Base-by-base conservation (phyloP, 37 sponge, comb jelly and placozoan genomes). In the Sycon ciliatum region DNA sequence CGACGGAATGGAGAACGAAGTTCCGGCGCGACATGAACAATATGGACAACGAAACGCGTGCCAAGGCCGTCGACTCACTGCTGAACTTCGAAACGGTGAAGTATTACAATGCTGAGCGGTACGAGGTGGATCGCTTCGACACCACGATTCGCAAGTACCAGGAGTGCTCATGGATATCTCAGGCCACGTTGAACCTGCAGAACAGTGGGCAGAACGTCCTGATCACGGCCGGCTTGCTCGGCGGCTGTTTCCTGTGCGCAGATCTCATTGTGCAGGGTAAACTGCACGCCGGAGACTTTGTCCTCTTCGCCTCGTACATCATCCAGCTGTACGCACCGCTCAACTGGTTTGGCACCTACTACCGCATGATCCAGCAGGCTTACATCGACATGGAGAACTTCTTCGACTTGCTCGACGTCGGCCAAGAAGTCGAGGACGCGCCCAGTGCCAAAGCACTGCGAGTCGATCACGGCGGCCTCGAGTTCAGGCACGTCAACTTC, bases 381-480 rank as follows among this genome's bases (percentile, higher is more conserved):
- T 93, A 93, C 38, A 80, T 98, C 22, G 99, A 98, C 70, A 93
- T 98, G 99, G 99, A 98, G 82, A 98, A 98, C 75, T 89, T 98
- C 91, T 87, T 98, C 74, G 99, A 98, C 32, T 77, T 98, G 36
- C 66, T 98, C 27, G 88, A 86, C 4, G 84, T 79, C 1, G 75
- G 75, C 31, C 70, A 73, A 34, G 99, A 98, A 73, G 75, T 98
- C 7, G 38, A 49, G 54, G 31, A 49, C 40, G 3, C 11, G 18
- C 4, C 24, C 39, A 26, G 42, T 57, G 72, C 73, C 23, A n/a
- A 26, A 1, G 56, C 57, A 1, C 49, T 90, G 1, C n/a, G 58
- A 56, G 76, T 92, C 5, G 18, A 73, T 6, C 24, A 66, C 9
- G 92, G 92, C 0, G 62, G 74, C 37, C 74, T 95, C 20, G 92